Conservation (phyloP, 1,140 invertebrate genomes). For the Tetramorium simillimum region DNA sequence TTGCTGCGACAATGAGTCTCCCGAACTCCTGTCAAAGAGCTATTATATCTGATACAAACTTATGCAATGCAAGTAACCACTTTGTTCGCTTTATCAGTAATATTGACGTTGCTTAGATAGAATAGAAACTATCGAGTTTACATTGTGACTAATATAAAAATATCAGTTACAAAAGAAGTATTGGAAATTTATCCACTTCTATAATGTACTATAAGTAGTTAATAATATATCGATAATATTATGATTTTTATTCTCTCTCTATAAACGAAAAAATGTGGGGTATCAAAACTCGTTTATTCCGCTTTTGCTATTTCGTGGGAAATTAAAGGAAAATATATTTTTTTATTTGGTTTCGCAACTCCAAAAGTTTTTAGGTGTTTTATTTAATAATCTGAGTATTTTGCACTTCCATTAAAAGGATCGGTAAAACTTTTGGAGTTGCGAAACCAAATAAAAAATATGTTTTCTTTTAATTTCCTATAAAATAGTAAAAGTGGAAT, state of each 20-base stretch:
- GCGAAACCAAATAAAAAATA: too few species aligned
- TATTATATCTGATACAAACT: constrained; percentile 31
- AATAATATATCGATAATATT: not conserved
- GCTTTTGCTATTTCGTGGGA: too few species aligned
- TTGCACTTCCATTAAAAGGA: too few species aligned
- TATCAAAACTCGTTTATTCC: too few species aligned
- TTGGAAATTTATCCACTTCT: not conserved
- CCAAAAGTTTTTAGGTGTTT: too few species aligned
- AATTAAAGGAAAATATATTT: too few species aligned
- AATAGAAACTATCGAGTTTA: not conserved
- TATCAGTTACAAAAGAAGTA: not conserved
- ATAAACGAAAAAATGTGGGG: not conserved
- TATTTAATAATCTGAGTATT: too few species aligned
- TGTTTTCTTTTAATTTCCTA: too few species aligned
- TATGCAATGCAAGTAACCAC: not conserved
- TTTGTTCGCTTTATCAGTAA: not conserved
- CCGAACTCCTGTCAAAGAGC: constrained; percentile 22
- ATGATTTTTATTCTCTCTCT: not conserved
- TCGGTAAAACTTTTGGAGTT: too few species aligned
- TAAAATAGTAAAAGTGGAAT: too few species aligned
- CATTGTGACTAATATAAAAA: not conserved
- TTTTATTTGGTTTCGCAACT: too few species aligned
- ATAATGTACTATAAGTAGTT: not conserved
- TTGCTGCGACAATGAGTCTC: constrained; percentile 47
- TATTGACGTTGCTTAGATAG: constrained; percentile 12